Conservation (phyloP, 2,797 vertebrate genomes). For the Melanotaenia maccullochi region DNA sequence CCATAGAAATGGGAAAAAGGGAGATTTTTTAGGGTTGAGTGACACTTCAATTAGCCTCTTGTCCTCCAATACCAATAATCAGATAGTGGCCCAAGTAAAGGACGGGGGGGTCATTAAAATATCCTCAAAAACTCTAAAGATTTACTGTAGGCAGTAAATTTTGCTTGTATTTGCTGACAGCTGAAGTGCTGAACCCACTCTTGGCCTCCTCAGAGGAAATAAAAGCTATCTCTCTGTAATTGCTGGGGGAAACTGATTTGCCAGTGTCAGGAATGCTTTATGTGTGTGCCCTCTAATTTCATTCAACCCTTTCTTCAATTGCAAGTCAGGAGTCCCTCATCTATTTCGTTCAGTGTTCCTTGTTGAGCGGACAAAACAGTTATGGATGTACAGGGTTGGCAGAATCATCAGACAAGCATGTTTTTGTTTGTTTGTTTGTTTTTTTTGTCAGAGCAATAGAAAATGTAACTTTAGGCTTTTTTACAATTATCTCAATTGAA, state of each 20-base stretch:
- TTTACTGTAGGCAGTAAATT: constrained; percentile 67
- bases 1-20: constrained; percentile 49
- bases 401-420: constrained; percentile 49
- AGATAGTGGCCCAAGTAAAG: constrained; percentile 75
- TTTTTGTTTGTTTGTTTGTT: no score
- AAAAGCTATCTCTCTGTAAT: constrained; percentile 72
- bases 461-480: constrained; percentile 30
- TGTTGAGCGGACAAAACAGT: constrained; percentile 54
- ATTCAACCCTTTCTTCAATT: constrained; percentile 61
- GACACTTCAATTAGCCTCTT: constrained; percentile 85
- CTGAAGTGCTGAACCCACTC: constrained; percentile 14
- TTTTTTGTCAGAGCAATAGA: constrained; percentile 19
- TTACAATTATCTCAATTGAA: not conserved
- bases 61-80: constrained; percentile 78
- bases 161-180: constrained; percentile 67
- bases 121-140: constrained; percentile 65
- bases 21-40: constrained; percentile 73
- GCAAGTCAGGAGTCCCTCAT: constrained; percentile 53
- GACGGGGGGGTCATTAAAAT: constrained; percentile 80
- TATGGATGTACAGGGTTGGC: constrained; percentile 41
- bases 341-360: constrained; percentile 51
- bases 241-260: constrained; percentile 71
- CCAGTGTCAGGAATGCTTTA: constrained; percentile 69
- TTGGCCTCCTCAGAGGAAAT: constrained; percentile 61
- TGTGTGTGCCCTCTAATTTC: constrained; percentile 60